Evolutionary conservation across 1,140 invertebrate genomes (phyloP), one percentile per base, ranked within the genome.

Genomic region (Drepana arcuata): DNA sequence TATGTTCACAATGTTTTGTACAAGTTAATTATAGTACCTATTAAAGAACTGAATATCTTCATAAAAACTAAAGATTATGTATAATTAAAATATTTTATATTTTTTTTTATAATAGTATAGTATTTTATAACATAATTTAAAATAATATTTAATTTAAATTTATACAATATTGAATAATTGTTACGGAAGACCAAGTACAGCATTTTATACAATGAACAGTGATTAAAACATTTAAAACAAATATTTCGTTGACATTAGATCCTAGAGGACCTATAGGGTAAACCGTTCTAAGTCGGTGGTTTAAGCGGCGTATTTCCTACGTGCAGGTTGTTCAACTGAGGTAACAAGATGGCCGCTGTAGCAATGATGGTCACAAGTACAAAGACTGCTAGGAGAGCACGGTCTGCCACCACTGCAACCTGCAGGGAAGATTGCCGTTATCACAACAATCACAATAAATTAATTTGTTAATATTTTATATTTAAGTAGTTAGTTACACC

Each of bases 351-450:
- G 27, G 79, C 80, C 2, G 75, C 74, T 2, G 83, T 83, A 0
- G 80, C 55, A 26, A 81, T 66, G 2, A 62, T 60, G n/a, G 80
- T 84, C 10, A 83, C 69, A 33, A 84, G 45, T 30, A 83, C 70
- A 46, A 84, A 84, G 0, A 79, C 75, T 0, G 83, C 83, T 2
- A 84, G 59, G 6, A 84, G 50, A 1, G 80, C 83, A 16, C 82
- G 70, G 34, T 84, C 80, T 3, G 81, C 75, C 18, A 84, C 83
- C 1, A 84, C 73, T 3, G 83, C 80, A 40, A 84, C 80, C 70
- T 83, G 66, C 16, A 14, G 14, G 39, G 35, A 41, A 36, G 39
- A 38, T n/a, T n/a, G n/a, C n/a, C n/a, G n/a, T n/a, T n/a, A n/a
- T n/a, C n/a, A n/a, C n/a, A n/a, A n/a, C n/a, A n/a, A n/a, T n/a